Conservation (phyloP, 2,888 invertebrate species). For the Drosophila imparisetae region DNA sequence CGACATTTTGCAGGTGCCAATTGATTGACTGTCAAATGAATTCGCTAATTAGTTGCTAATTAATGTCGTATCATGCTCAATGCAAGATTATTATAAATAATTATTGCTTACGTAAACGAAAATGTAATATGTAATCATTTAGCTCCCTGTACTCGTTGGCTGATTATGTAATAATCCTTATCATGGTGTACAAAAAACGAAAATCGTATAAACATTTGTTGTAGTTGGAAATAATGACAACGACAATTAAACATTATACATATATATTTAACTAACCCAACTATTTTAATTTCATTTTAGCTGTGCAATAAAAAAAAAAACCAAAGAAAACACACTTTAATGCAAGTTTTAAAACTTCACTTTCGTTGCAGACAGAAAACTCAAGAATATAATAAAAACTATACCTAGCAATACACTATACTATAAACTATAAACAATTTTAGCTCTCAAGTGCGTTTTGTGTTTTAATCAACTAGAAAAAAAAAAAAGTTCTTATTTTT, state of each 20-base stretch:
- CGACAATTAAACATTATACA: slow-evolving; percentile 6
- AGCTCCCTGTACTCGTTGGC: slow-evolving; percentile 62
- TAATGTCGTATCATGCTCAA: slow-evolving; percentile 39
- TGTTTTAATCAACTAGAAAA: slow-evolving; percentile 31
- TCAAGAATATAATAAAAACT: slow-evolving; percentile 32
- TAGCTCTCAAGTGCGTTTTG: slow-evolving; percentile 27
- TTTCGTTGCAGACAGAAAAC: slow-evolving; percentile 58
- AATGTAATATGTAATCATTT: slow-evolving; percentile 55
- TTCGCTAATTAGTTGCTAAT: slow-evolving; percentile 38
- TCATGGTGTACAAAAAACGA: slow-evolving; percentile 35
- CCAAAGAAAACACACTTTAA: slow-evolving; percentile 35
- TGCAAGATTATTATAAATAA: slow-evolving; percentile 67
- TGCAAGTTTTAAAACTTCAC: slow-evolving; percentile 50
- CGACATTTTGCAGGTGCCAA: slow-evolving; percentile 83
- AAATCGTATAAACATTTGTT: slow-evolving; percentile 32
- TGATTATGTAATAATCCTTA: slow-evolving; percentile 71
- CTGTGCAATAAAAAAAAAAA: slow-evolving; percentile 37
- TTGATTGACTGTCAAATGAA: slow-evolving; percentile 24
- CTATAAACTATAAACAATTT: slow-evolving; percentile 16
- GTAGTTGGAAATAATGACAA: slow-evolving; percentile 32
- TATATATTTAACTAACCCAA: slow-evolving; percentile 42
- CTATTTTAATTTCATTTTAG: slow-evolving; percentile 59
- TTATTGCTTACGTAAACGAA: slow-evolving; percentile 64
- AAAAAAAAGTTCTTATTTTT: slow-evolving; percentile 40
- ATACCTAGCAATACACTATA: slow-evolving; percentile 26